phyloP scores from a whole-genome alignment of 1,140 invertebrate species.

The Drosophila guanche region DNA sequence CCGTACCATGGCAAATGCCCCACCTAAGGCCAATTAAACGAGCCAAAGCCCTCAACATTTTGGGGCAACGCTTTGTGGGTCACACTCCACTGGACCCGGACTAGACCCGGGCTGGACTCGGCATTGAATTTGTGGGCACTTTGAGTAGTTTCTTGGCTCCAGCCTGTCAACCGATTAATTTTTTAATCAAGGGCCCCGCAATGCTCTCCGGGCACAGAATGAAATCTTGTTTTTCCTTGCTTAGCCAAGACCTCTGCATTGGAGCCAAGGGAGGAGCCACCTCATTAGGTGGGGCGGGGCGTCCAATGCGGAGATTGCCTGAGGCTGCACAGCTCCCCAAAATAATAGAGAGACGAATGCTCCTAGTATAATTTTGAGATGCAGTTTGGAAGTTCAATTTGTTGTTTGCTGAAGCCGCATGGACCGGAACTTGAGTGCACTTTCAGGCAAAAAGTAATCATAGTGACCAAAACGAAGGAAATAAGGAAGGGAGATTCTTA shows the following conservation, averaged over 20 bases:
- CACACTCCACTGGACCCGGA: slow-evolving; percentile 11
- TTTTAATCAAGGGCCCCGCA: slow-evolving; percentile 50
- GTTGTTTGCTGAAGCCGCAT: no score
- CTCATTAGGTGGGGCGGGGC: slow-evolving; percentile 13
- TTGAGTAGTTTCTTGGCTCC: slow-evolving; percentile 14
- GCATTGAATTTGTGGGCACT: slow-evolving; percentile 45
- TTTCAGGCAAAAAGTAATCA: no score
- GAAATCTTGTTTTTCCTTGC: slow-evolving; percentile 34
- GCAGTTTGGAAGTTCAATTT: no score
- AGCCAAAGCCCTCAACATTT: slow-evolving; percentile 20
- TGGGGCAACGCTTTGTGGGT: slow-evolving; percentile 7
- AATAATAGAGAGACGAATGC: not conserved
- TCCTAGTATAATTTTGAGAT: no score
- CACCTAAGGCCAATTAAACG: slow-evolving; percentile 47
- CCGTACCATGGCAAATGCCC: slow-evolving; percentile 23
- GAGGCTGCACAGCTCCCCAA: not conserved
- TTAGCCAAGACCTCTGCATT: no score
- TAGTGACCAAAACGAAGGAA: no score
- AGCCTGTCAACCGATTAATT: slow-evolving; percentile 54
- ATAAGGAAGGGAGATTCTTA: no score
- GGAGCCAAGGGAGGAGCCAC: slow-evolving; percentile 5
- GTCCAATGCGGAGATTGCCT: slow-evolving; percentile 10
- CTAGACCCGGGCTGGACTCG: slow-evolving; percentile 1
- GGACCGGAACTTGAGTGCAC: no score
- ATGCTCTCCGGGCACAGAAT: slow-evolving; percentile 32